Evolutionary conservation across 2,888 invertebrate genomes (phyloP), one percentile per base, ranked within the genome.

Genomic region (Nesidiocoris tenuis): DNA sequence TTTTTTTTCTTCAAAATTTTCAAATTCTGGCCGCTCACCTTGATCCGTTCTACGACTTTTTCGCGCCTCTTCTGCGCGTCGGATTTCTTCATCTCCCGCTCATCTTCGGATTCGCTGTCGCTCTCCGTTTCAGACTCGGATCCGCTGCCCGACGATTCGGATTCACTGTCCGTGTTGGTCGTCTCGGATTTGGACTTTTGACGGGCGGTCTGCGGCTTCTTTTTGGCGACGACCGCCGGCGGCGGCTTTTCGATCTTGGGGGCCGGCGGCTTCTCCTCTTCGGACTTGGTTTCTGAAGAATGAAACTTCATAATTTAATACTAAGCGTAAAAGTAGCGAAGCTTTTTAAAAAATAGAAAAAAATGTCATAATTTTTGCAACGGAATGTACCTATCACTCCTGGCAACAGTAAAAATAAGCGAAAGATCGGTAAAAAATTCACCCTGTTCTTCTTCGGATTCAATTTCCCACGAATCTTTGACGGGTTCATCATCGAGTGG

Each of bases 381-480:
- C n/a, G n/a, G n/a, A n/a, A n/a, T n/a, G n/a, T n/a, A n/a, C n/a
- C n/a, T n/a, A n/a, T n/a, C n/a, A n/a, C n/a, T n/a, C n/a, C n/a
- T n/a, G 1, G 63, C 23, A 63, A 16, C 23, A 0, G 63, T 9
- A n/a, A 9, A 12, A 63, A 22, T 17, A 63, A 22, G 23, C 18
- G 1, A 23, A 23, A 12, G 16, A 56, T 1, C 18, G 2, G 56
- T 18, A 2, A 18, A 1, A 2, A 56, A 24, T 17, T 16, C 55
- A 56, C 63, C 88, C 75, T 88, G 87, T 24, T 86, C 87, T 21
- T 86, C 88, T 3, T 87, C 87, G 63, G 90, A 90, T 77, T 90
- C 91, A 0, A 91, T 92, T 84, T 94, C 94, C 94, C 94, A 94
- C 0, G 92, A 88, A 81, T 94, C 93, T 83, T 94, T 94, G 0